Base-by-base conservation (phyloP, 2,888 invertebrate species). In the Monoplex corrugatus region DNA sequence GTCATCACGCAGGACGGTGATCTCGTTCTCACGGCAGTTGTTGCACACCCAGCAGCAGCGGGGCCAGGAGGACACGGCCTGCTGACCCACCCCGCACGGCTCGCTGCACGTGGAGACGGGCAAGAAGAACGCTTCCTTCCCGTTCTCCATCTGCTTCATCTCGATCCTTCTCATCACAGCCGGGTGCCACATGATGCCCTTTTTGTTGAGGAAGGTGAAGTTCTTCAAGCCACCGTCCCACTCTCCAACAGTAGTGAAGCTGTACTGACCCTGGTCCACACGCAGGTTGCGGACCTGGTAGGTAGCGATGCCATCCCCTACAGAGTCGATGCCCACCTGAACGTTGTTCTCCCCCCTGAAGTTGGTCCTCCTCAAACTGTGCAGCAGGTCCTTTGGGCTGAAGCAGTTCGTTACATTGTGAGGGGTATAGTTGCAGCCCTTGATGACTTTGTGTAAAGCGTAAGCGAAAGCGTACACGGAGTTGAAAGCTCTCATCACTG, bases 1-100 rank as follows among this genome's bases (percentile, higher is more conserved):
- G 19, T 85, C 88, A 10, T 80, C 86, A 8, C 38, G 35, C 23
- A 91, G 40, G 3, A 90, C 87, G 8, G 91, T 91, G 32, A 82
- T 83, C 87, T 93, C 93, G 78, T 93, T 92, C 44, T 89, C 90
- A 1, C 90, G 89, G 89, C 94, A 94, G 32, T 85, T 38, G 19
- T 90, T 83, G 88, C 94, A 94, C 44, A 91, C 89, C 93, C 93
- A 94, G 90, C 94, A 94, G 88, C 94, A 94, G 50, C 87, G 86
- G 3, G 90, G 90, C 75, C 92, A 92, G 28, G 86, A 86, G 75
- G 89, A 90, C 0, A 92, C 90, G 1, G 90, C 89, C 86, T 91
- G 91, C 85, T 92, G 89, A 0, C 93, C 92, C 28, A 75, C 19
- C 28, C 57, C 63, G 89, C 94, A 94, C n/a, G 90, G 87, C 35